These are phyloP conservation scores for Holcopasites calliopsidis DNA, from an alignment of 1,140 invertebrate genomes.

Conservation along the genomic window DNA sequence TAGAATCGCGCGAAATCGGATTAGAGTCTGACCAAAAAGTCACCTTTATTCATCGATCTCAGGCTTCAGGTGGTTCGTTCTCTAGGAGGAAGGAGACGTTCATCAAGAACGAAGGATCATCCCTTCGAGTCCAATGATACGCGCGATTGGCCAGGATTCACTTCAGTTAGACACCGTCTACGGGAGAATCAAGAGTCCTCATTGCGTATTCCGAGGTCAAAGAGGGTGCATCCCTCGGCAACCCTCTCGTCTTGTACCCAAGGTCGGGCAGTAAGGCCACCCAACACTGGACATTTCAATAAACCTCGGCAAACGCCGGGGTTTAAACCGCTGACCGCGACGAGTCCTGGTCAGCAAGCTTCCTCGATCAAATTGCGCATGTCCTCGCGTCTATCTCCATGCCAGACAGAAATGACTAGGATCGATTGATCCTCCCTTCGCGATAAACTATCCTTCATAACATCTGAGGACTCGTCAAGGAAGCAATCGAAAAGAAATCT, in stretches of 20 bases:
- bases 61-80: not conserved
- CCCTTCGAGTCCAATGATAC: conserved; percentile 17
- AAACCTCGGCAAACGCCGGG: conserved; percentile 73
- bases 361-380: conserved; percentile 72
- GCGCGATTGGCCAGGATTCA: conserved; percentile 48
- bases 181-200: conserved; percentile 70
- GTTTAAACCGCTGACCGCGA: conserved; percentile 71
- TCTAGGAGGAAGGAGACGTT: too few relatives aligned
- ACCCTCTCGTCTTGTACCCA: conserved; percentile 61
- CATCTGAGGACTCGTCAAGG: not conserved
- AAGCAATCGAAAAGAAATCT: not conserved
- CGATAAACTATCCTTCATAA: not conserved
- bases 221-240: conserved; percentile 38
- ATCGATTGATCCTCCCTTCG: conserved; percentile 65
- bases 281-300: conserved; percentile 79
- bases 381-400: conserved; percentile 61
- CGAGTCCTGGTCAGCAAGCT: conserved; percentile 71
- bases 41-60: not conserved
- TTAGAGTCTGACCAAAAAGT: not conserved
- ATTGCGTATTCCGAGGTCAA: conserved; percentile 72
- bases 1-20: conserved; percentile 40
- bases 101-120: not conserved
- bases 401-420: conserved; percentile 59
- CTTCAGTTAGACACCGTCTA: not conserved
- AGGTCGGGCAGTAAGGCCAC: conserved; percentile 45